Evolutionary conservation across 2,113 vertebrate species (phyloP).

Genomic region (Sula dactylatra): DNA sequence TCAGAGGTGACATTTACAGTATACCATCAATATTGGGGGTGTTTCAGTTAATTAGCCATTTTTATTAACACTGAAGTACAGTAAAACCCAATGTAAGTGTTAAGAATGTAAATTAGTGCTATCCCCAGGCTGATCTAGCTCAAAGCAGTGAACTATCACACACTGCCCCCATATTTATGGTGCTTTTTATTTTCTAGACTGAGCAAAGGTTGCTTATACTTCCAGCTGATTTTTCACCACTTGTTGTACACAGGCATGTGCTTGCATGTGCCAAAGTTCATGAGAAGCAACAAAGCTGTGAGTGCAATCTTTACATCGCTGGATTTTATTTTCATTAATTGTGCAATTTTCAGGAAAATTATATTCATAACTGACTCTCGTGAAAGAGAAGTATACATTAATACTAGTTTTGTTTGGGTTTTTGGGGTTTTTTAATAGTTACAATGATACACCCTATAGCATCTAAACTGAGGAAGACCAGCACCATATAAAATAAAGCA

Average conservation of each 20-base stretch:
- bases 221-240: not conserved
- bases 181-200: not conserved
- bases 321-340: not conserved
- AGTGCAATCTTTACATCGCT: not conserved
- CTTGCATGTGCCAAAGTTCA: not conserved
- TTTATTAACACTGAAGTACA: slow-evolving; percentile 55
- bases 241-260: not conserved
- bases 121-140: not conserved
- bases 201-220: not conserved
- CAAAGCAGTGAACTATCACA: not conserved
- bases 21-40: slow-evolving; percentile 35
- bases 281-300: not conserved
- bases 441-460: not conserved
- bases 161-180: not conserved
- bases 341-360: not conserved
- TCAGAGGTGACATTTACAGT: slow-evolving; percentile 46
- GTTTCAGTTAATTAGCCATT: slow-evolving; percentile 57
- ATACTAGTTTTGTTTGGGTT: not conserved
- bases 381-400: not conserved
- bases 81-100: slow-evolving; percentile 35
- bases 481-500: not conserved
- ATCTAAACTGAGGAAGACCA: not conserved
- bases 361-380: not conserved
- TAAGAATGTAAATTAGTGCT: slow-evolving; percentile 48
- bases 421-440: not conserved